Base-by-base conservation (phyloP, 2,888 invertebrate genomes). In the Nephrotoma flavescens region DNA sequence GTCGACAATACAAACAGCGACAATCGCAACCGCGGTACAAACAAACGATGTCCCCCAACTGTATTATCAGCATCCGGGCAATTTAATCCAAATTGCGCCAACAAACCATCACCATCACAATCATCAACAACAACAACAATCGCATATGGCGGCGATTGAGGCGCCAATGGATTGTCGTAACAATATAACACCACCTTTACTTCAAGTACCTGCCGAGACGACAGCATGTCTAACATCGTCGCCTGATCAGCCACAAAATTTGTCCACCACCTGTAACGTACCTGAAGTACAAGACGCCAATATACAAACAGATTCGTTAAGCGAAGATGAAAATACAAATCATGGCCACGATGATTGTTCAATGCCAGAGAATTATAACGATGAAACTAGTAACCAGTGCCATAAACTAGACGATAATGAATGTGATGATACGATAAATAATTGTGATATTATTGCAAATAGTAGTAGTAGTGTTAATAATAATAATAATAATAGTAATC, bases 261-360 rank as follows among this genome's bases (percentile, higher is more conserved):
- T 31, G 45, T 4, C 19, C 19, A 86, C 31, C n/a, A 45, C 86
- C n/a, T 31, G 44, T 44, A 31, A 44, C 19, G 42, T 86, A 2
- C 92, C 93, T 0, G 94, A 94, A 87, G 96, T 95, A n/a, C 96
- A 94, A 90, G 96, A 96, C 89, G 96, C 96, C 0, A 96, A 96
- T 86, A 96, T 96, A 90, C 96, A 97, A 91, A 96, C 96, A 0
- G 96, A 96, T 89, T 94, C 95, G 31, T 93, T 94, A 89, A 95
- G 95, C 88, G 95, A 95, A 87, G 95, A 95, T 88, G 95, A 93
- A 87, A 91, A 93, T 87, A 92, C 92, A 0, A 92, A 86, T 15
- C 71, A 71, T 71, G 88, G 88, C 57, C 87, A 88, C 47, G 88
- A 88, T 83, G 88, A 88, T n/a, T 88, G 87, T 19, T 84, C 88